Base-by-base conservation (phyloP, 1,140 invertebrate species). In the Euwallacea fornicatus region DNA sequence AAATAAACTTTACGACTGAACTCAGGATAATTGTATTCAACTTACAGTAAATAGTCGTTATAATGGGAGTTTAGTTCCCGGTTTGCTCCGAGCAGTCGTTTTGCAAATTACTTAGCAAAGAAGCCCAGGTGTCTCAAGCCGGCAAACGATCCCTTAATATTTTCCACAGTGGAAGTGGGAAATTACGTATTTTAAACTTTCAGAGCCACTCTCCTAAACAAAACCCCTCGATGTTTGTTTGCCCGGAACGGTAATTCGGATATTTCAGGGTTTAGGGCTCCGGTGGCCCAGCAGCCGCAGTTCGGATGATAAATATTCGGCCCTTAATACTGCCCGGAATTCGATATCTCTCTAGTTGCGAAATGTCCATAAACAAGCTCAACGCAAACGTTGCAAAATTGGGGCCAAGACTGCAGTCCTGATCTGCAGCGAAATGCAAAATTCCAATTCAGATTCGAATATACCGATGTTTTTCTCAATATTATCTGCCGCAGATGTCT, bases 101-200 rank as follows among this genome's bases (percentile, higher is more conserved):
- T 58, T 56, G 64, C 56, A 66, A 66, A 66, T 66, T 66, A 66
- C 64, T 66, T 66, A 66, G 54, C 53, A 56, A 66, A 55, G 64
- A 66, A 66, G 21, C 64, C 13, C 64, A 66, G 64, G 64, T 66
- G 64, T 56, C 64, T 66, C 64, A 58, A 66, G 64, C 64, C 64
- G 54, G 64, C 42, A 66, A 66, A 66, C 47, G 64, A 66, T 55
- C 53, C 54, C 64, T 66, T 66, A 66, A 66, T 56, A 66, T 66
- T 66, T 66, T 56, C 53, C 64, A 58, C 42, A 42, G 64, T 55
- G 42, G 47, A 58, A 66, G 42, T 66, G 53, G n/a, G 33, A 58
- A 66, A 56, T 66, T 56, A 33, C 21, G 21, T 33, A 66, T 66
- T 66, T 66, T 66, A 66, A 66, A 66, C 53, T 58, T 66, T 13